phyloP scores from a whole-genome alignment of 2,797 vertebrate genomes.

The Eulemur coronatus region DNA sequence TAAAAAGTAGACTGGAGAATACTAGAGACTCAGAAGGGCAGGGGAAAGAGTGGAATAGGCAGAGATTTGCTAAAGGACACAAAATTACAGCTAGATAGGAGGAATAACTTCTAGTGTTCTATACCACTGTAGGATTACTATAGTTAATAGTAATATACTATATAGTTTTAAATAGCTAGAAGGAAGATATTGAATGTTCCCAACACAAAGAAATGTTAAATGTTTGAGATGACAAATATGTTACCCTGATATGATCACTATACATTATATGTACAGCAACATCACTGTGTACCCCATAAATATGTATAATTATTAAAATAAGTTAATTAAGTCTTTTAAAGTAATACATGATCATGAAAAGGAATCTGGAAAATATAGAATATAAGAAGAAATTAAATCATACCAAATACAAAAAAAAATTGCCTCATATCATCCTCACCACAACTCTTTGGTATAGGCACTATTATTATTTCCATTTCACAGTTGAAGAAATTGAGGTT shows the following conservation, averaged over 20 bases:
- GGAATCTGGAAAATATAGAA: background rate
- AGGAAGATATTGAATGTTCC: background rate
- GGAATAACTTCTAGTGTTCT: background rate
- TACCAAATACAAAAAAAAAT: background rate
- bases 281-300: background rate
- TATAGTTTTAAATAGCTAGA: background rate
- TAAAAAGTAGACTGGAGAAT: background rate
- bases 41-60: background rate
- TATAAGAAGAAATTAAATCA: background rate
- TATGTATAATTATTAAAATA: background rate
- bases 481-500: background rate
- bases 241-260: background rate
- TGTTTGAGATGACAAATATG: background rate
- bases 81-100: background rate
- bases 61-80: background rate
- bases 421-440: background rate
- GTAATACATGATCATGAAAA: background rate
- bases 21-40: background rate
- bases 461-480: background rate
- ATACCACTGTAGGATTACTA: background rate
- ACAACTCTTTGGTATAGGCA: background rate
- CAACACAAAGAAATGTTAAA: background rate
- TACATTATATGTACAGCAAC: too few relatives aligned
- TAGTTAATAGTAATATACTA: background rate
- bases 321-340: background rate